Percentiles rank a stretch among this genome's conserved stretches.
These are phyloP conservation scores for Enteromius viviparus DNA, from an alignment of 2,797 vertebrate genomes.

Conservation along the genomic window DNA sequence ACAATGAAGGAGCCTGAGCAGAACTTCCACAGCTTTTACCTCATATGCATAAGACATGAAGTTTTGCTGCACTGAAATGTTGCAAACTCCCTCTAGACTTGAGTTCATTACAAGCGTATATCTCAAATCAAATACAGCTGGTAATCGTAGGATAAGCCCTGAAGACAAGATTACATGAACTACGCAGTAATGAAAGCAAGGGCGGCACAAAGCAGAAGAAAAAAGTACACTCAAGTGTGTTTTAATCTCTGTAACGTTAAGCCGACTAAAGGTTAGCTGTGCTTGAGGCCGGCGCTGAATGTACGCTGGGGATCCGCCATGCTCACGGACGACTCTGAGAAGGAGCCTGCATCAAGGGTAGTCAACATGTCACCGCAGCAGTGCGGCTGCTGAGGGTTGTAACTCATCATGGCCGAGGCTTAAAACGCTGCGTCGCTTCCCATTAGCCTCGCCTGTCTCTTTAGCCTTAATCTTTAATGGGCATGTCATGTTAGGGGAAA, in stretches of 20 bases:
- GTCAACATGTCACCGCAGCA: slow-evolving; percentile 42
- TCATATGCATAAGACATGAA: not conserved
- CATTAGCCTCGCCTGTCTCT: slow-evolving; percentile 58
- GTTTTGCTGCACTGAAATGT: slow-evolving; percentile 31
- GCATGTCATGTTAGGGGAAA: slow-evolving; percentile 56
- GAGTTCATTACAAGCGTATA: slow-evolving; percentile 24
- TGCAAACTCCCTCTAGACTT: slow-evolving; percentile 15
- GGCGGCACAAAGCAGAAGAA: slow-evolving; percentile 44
- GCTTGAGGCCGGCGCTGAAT: slow-evolving; percentile 39
- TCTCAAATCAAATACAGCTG: slow-evolving; percentile 45
- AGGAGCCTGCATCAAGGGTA: slow-evolving; percentile 48
- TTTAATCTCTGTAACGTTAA: slow-evolving; percentile 59
- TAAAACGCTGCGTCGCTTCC: slow-evolving; percentile 48
- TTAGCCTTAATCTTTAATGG: slow-evolving; percentile 60
- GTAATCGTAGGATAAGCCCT: slow-evolving; percentile 42
- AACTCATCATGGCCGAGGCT: slow-evolving; percentile 45
- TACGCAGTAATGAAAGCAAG: slow-evolving; percentile 33
- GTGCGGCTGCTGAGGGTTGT: slow-evolving; percentile 37
- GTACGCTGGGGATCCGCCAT: slow-evolving; percentile 20
- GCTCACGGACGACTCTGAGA: not conserved
- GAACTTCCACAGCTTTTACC: slow-evolving; percentile 10
- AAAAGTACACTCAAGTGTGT: slow-evolving; percentile 40
- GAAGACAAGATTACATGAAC: slow-evolving; percentile 51
- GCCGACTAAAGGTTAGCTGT: slow-evolving; percentile 55
- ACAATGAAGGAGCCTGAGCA: not conserved